Base-by-base conservation (phyloP, 2,113 vertebrate species). In the Barbus barbus region DNA sequence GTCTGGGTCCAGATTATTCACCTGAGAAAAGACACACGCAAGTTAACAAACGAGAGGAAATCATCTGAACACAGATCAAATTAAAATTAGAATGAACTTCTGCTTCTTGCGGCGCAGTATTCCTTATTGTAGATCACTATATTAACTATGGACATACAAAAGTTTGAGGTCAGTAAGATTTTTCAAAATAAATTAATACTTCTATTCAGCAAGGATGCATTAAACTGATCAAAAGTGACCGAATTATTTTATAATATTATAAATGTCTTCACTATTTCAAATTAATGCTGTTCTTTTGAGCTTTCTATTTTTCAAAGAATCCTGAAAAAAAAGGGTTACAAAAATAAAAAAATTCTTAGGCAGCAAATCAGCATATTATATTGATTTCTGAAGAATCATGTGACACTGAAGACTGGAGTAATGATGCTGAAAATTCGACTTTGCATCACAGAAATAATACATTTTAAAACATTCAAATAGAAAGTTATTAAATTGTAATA, bases 1-100 rank as follows among this genome's bases (percentile, higher is more conserved):
- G 90, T 99, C 98, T 18, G 98, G 98, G 92, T 99, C 98, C 93
- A 99, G 92, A 92, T 99, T 99, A 91, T 99, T 99, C 78, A 99
- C 80, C 98, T 99, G 92, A 38, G 46, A 24, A 75, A 11, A 28
- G 65, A 60, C 77, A 73, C n/a, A 2, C 8, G 28, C 6, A 9
- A 5, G 4, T 69, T 18, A 22, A 22, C 18, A 36, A 36, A 38
- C 0, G 31, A 22, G 18, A 22, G 16, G 9, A 73, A 24, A 73
- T 1, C 7, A 38, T 44, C 9, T n/a, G 41, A 1, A 73, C 24
- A 24, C 22, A 22, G 9, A 63, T 31, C 9, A 58, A 33, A 33
- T 18, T 8, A 14, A 8, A 33, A 36, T 36, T 18, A 4, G 6
- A 9, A 67, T 20, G 0, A 26, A 28, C 60, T 63, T 63, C 12